Conservation (phyloP, 1,140 invertebrate genomes). For the Nixonia krombeini region DNA sequence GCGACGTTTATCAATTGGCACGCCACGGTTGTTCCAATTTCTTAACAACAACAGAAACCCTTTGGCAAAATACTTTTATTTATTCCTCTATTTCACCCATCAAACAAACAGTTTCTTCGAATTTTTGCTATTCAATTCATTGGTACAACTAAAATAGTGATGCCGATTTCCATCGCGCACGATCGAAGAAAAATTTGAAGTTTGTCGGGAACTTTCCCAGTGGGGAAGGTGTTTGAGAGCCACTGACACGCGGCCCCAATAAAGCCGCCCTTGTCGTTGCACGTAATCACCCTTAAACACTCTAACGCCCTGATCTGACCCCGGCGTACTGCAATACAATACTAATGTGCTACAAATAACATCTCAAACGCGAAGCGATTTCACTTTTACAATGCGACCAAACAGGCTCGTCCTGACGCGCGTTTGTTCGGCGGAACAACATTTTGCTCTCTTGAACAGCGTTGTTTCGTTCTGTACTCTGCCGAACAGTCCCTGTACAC, state of each 20-base stretch:
- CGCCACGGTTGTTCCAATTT: too few species aligned
- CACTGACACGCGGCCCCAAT: conserved; percentile 62
- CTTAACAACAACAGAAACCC: too few species aligned
- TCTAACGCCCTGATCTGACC: conserved; percentile 66
- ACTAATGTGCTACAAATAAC: conserved; percentile 73
- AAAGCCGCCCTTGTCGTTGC: conserved; percentile 70
- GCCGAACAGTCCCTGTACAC: conserved; percentile 21
- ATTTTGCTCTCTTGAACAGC: conserved; percentile 45
- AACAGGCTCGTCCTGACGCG: conserved; percentile 39
- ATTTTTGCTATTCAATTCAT: too few species aligned
- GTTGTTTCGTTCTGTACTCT: conserved; percentile 21
- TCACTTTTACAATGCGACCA: conserved; percentile 66
- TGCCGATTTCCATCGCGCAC: too few species aligned
- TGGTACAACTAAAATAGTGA: too few species aligned
- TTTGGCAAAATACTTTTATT: too few species aligned
- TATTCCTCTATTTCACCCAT: too few species aligned
- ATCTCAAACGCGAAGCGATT: conserved; percentile 69
- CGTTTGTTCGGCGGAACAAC: conserved; percentile 39
- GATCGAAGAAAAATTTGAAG: too few species aligned
- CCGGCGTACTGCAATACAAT: conserved; percentile 65
- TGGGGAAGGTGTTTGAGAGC: conserved; percentile 50
- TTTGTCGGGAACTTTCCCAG: conserved; percentile 4
- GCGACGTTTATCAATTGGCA: too few species aligned
- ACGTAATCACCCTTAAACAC: conserved; percentile 72
- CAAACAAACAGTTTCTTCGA: too few species aligned